phyloP scores from a whole-genome alignment of 1,140 invertebrate genomes.

The Notospermus geniculatus region DNA sequence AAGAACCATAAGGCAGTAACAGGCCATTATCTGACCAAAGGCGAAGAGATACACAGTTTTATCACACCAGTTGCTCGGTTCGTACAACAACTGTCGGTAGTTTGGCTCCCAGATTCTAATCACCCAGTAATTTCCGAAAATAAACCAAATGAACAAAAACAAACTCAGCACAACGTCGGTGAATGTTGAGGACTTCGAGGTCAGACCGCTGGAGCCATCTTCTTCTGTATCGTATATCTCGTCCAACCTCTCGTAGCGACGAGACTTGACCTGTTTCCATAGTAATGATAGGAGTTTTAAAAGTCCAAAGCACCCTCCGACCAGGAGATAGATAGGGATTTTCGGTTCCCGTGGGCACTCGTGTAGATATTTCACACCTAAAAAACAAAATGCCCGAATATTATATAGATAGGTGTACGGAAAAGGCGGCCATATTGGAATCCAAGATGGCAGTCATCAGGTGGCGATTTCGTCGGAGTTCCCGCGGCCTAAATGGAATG shows the following conservation, averaged over 20 bases:
- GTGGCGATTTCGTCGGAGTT: too few relatives aligned
- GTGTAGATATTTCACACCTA: constrained; percentile 49
- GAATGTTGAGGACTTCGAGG: constrained; percentile 35
- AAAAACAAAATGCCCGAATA: constrained; percentile 5
- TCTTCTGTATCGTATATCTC: constrained; percentile 52
- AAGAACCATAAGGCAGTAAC: constrained; percentile 65
- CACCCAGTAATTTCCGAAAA: constrained; percentile 68
- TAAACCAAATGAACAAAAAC: constrained; percentile 58
- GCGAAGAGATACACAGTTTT: constrained; percentile 34
- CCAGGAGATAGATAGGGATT: constrained; percentile 47
- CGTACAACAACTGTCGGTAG: constrained; percentile 61
- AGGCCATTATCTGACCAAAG: constrained; percentile 66
- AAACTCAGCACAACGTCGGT: constrained; percentile 60
- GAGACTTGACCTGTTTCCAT: constrained; percentile 67
- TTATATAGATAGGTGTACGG: too few relatives aligned
- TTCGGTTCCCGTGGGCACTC: constrained; percentile 45
- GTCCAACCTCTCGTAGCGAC: constrained; percentile 61
- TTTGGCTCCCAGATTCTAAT: constrained; percentile 40
- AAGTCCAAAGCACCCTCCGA: constrained; percentile 45
- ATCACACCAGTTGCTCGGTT: constrained; percentile 47
- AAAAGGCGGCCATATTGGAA: too few relatives aligned
- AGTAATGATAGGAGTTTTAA: constrained; percentile 57
- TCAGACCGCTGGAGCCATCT: constrained; percentile 37
- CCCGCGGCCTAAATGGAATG: too few relatives aligned
- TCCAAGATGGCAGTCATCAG: too few relatives aligned